These are phyloP conservation scores for Aurelia aurita DNA, from an alignment of 30 jellyfish, hydroid and myxozoan genomes.

Conservation along the genomic window DNA sequence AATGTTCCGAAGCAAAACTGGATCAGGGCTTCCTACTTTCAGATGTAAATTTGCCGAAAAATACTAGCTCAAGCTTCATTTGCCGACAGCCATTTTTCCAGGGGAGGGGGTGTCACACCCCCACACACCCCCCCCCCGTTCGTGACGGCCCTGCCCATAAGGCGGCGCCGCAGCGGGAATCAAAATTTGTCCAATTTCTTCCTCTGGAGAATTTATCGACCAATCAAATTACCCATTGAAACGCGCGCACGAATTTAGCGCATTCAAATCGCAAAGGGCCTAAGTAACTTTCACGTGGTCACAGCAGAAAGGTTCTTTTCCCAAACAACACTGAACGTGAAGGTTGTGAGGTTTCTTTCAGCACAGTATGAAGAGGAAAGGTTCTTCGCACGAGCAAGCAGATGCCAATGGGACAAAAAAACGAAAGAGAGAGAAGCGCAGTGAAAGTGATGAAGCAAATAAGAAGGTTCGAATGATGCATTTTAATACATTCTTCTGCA, in stretches of 20 bases:
- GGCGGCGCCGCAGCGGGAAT: too few relatives aligned
- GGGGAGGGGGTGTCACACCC: too few relatives aligned
- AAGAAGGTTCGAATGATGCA: too few relatives aligned
- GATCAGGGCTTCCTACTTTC: too few relatives aligned
- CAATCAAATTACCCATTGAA: neutral
- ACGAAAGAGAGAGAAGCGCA: slow-evolving; percentile 59
- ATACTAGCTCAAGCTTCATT: too few relatives aligned
- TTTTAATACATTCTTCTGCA: too few relatives aligned
- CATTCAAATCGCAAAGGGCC: slow-evolving; percentile 1
- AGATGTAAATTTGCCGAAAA: too few relatives aligned
- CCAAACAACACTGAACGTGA: neutral
- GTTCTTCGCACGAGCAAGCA: slow-evolving; percentile 55
- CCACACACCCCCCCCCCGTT: too few relatives aligned
- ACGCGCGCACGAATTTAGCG: neutral
- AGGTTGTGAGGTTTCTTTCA: neutral
- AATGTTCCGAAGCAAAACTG: too few relatives aligned
- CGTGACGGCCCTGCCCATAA: too few relatives aligned
- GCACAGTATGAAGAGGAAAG: slow-evolving; percentile 59
- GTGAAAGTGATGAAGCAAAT: slow-evolving; percentile 52
- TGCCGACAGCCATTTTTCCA: too few relatives aligned
- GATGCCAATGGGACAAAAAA: slow-evolving; percentile 52
- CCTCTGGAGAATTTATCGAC: neutral
- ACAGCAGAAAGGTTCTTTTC: neutral
- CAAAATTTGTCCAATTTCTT: too few relatives aligned
- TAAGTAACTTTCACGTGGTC: neutral